These are phyloP conservation scores for Otocyon megalotis DNA, from an alignment of 2,113 vertebrate species.

Conservation along the genomic window DNA sequence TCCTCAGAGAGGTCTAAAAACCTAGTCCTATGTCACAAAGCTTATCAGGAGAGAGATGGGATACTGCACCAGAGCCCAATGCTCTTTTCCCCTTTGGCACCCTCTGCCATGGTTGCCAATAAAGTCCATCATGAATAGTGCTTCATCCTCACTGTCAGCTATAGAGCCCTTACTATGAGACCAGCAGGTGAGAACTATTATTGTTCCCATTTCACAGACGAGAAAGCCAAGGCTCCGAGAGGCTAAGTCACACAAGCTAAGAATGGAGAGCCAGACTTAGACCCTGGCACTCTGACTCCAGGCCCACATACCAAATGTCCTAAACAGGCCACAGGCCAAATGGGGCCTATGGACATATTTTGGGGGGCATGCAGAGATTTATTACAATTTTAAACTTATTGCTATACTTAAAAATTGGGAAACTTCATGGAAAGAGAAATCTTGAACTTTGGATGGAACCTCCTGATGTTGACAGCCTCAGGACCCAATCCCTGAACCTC, in stretches of 20 bases:
- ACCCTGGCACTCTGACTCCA: not conserved
- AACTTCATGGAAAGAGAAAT: not conserved
- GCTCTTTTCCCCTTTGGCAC: not conserved
- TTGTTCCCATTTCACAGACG: not conserved
- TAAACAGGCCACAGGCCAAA: not conserved
- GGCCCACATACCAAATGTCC: not conserved
- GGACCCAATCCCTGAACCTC: not conserved
- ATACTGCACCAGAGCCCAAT: not conserved
- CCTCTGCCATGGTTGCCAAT: not conserved
- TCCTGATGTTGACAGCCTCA: not conserved
- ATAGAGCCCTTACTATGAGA: not conserved
- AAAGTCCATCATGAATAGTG: not conserved
- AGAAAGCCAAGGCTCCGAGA: not conserved
- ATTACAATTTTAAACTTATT: not conserved
- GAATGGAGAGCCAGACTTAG: not conserved
- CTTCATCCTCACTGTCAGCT: not conserved
- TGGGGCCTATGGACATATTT: not conserved
- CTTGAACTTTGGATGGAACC: not conserved
- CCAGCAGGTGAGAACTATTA: not conserved
- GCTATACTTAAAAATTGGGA: conserved; percentile 34
- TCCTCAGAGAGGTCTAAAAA: not conserved
- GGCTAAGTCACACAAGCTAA: not conserved
- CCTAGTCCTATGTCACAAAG: not conserved
- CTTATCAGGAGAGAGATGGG: not conserved
- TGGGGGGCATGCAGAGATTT: not conserved